phyloP scores from a whole-genome alignment of 2,888 invertebrate genomes.

The Spatulosminthurus flaviceps region DNA sequence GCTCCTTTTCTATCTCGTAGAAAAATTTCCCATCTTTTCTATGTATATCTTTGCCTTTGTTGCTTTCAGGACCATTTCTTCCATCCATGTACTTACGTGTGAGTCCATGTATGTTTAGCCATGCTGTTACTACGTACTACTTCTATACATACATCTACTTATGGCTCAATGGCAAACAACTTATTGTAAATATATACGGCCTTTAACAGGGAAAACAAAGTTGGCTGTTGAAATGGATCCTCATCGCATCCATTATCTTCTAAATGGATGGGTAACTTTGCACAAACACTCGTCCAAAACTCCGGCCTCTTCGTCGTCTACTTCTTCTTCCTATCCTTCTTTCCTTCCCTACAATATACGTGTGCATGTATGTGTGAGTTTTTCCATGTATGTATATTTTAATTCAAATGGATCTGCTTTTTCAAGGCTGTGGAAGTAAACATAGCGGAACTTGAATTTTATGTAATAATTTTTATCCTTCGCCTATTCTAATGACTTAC shows the following conservation, averaged over 20 bases:
- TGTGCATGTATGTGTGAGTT: too few species aligned
- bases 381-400: too few species aligned
- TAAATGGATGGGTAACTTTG: slow-evolving; percentile 18
- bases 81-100: too few species aligned
- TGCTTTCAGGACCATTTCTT: not conserved
- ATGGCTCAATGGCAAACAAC: not conserved
- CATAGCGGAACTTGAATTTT: slow-evolving; percentile 11
- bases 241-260: slow-evolving; percentile 14
- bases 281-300: slow-evolving; percentile 10
- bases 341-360: too few species aligned
- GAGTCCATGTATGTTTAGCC: too few species aligned
- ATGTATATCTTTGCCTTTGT: not conserved
- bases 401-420: not conserved
- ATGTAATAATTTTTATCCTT: not conserved
- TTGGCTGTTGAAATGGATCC: slow-evolving; percentile 18
- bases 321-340: not conserved
- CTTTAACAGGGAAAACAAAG: slow-evolving; percentile 9
- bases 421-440: not conserved
- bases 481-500: too few species aligned
- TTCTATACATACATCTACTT: not conserved
- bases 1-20: not conserved
- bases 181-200: slow-evolving; percentile 18
- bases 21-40: slow-evolving; percentile 7
- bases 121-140: not conserved
- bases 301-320: too few species aligned